Conservation (phyloP, 2,797 vertebrate genomes). For the Oryzias dopingdopingensis region DNA sequence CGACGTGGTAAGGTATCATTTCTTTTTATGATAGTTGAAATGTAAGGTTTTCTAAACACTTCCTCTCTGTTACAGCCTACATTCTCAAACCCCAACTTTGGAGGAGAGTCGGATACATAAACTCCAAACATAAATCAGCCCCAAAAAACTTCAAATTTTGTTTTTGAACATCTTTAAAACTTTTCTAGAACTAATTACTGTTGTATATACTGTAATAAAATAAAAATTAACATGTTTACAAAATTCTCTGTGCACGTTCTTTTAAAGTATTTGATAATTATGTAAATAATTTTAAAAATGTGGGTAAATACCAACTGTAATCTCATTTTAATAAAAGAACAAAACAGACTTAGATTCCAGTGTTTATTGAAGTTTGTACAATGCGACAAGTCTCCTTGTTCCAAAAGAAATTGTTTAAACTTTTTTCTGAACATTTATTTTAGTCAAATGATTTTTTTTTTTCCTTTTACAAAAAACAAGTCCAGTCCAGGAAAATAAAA, state of each 20-base stretch:
- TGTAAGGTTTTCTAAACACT: neutral
- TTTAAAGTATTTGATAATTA: no score
- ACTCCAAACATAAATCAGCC: neutral
- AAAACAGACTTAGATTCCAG: conserved; percentile 51
- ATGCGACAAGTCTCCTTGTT: conserved; percentile 74
- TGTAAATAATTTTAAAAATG: no score
- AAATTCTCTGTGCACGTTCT: no score
- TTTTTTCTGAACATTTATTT: conserved; percentile 49
- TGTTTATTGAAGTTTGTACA: conserved; percentile 80
- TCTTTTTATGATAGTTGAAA: rapidly evolving
- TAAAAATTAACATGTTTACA: neutral
- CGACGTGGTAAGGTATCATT: conserved; percentile 62
- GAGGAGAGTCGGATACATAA: conserved; percentile 65
- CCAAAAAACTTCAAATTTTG: conserved; percentile 16
- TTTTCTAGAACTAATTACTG: conserved; percentile 12
- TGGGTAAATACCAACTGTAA: neutral
- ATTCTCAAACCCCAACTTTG: conserved; percentile 78
- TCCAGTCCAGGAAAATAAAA: conserved; percentile 38
- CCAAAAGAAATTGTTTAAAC: conserved; percentile 62
- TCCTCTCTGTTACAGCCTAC: conserved; percentile 67
- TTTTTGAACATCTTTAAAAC: neutral
- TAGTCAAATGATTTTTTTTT: neutral
- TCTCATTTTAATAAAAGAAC: conserved; percentile 33
- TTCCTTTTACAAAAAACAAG: conserved; percentile 24
- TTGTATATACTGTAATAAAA: conserved; percentile 45